Evolutionary conservation across 2,797 vertebrate genomes (phyloP).

Genomic region (Gambusia yucatana): DNA sequence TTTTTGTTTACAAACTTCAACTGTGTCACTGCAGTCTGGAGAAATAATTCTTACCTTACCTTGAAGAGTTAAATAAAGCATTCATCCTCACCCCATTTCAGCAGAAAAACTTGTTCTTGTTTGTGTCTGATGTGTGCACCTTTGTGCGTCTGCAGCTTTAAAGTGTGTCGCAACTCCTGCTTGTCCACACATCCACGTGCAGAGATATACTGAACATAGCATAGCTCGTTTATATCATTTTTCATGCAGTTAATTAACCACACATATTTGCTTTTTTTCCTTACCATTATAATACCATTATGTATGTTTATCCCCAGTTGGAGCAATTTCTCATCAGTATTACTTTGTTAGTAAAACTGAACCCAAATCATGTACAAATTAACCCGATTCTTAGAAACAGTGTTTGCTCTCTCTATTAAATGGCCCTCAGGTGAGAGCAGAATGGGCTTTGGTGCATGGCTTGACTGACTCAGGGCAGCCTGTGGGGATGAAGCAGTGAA

Average conservation of each 20-base stretch:
- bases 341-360: slow-evolving; percentile 14
- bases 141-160: slow-evolving; percentile 50
- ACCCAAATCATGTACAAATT: slow-evolving; percentile 29
- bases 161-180: slow-evolving; percentile 67
- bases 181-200: slow-evolving; percentile 49
- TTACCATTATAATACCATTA: neutral
- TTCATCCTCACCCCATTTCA: slow-evolving; percentile 74
- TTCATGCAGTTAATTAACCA: neutral
- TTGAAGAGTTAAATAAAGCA: slow-evolving; percentile 77
- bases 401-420: slow-evolving; percentile 65
- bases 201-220: slow-evolving; percentile 43
- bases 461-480: slow-evolving; percentile 29
- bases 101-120: slow-evolving; percentile 85
- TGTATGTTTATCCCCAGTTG: slow-evolving; percentile 11
- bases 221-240: neutral
- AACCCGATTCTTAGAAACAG: slow-evolving; percentile 52
- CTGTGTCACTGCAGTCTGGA: slow-evolving; percentile 19
- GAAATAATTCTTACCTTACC: slow-evolving; percentile 47
- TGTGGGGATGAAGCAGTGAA: slow-evolving; percentile 15
- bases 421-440: slow-evolving; percentile 54
- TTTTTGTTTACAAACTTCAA: slow-evolving; percentile 37
- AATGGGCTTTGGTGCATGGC: slow-evolving; percentile 18
- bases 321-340: neutral
- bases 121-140: slow-evolving; percentile 65
- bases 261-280: slow-evolving; percentile 18